Percentiles rank a stretch among this genome's conserved stretches.
phyloP scores from a whole-genome alignment of 2,113 vertebrate genomes.

The Marmota monax region DNA sequence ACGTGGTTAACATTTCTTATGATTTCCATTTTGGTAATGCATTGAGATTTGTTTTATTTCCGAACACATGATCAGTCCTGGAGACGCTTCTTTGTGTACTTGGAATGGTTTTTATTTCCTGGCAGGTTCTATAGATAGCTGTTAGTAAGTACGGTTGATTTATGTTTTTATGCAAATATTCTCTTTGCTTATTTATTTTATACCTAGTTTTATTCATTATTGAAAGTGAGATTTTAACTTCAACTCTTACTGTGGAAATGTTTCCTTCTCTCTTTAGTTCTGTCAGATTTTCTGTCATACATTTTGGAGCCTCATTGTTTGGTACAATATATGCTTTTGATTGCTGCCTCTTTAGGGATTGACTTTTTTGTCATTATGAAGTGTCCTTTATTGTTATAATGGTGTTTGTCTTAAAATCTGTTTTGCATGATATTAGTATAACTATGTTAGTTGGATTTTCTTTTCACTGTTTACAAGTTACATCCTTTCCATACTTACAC shows the following conservation, averaged over 20 bases:
- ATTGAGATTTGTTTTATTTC: not conserved
- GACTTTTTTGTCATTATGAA: not conserved
- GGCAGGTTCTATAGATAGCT: not conserved
- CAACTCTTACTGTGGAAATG: not conserved
- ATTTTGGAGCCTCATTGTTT: not conserved
- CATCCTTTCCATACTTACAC: not conserved
- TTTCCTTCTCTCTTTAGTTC: not conserved
- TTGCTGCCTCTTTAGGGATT: not conserved
- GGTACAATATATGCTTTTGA: not conserved
- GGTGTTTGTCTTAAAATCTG: not conserved
- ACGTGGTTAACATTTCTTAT: not conserved
- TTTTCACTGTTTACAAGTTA: not conserved
- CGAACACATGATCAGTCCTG: not conserved
- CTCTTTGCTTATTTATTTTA: not conserved
- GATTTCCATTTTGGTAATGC: not conserved
- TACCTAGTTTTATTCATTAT: not conserved
- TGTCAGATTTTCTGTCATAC: not conserved
- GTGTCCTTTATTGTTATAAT: not conserved
- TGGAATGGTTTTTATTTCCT: not conserved
- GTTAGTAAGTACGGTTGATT: not conserved
- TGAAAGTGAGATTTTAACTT: not conserved
- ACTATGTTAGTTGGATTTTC: not conserved
- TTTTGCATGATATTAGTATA: not conserved
- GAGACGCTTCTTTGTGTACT: not conserved
- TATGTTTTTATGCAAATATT: not conserved